These are phyloP conservation scores for Jaculus jaculus DNA, from an alignment of 2,113 vertebrate genomes.

Conservation along the genomic window DNA sequence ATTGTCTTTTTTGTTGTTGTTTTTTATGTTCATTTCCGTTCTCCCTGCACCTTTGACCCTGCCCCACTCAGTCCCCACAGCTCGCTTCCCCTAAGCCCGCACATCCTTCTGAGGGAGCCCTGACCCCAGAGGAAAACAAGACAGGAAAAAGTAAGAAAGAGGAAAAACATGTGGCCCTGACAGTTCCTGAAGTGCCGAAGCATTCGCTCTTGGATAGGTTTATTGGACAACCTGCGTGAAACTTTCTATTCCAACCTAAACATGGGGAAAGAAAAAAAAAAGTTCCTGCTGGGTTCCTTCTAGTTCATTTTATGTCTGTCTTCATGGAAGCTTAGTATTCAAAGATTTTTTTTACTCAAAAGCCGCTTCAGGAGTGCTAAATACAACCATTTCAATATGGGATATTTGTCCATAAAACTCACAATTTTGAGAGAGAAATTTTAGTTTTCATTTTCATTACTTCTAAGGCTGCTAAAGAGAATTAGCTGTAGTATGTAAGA, in stretches of 20 bases:
- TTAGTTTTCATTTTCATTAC: constrained; percentile 4
- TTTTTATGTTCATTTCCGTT: constrained; percentile 18
- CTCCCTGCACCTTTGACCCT: constrained; percentile 32
- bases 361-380: not conserved
- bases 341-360: constrained; percentile 48
- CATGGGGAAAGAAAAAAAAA: constrained; percentile 17
- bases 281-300: constrained; percentile 27
- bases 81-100: not conserved
- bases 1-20: not conserved
- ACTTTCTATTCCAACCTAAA: constrained; percentile 60
- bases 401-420: not conserved
- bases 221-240: constrained; percentile 40
- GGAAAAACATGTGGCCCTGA: not conserved
- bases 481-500: not conserved
- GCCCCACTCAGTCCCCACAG: not conserved
- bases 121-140: not conserved
- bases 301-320: constrained; percentile 32
- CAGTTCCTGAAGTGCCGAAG: constrained; percentile 29
- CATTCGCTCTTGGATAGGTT: constrained; percentile 56
- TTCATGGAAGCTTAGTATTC: constrained; percentile 30
- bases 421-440: not conserved
- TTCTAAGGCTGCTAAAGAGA: not conserved
- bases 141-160: not conserved
- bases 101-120: not conserved
- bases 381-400: not conserved